Percentiles rank a stretch among this genome's conserved stretches.
Evolutionary conservation across 2,797 vertebrate genomes (phyloP).

Genomic region (Platalea minor): DNA sequence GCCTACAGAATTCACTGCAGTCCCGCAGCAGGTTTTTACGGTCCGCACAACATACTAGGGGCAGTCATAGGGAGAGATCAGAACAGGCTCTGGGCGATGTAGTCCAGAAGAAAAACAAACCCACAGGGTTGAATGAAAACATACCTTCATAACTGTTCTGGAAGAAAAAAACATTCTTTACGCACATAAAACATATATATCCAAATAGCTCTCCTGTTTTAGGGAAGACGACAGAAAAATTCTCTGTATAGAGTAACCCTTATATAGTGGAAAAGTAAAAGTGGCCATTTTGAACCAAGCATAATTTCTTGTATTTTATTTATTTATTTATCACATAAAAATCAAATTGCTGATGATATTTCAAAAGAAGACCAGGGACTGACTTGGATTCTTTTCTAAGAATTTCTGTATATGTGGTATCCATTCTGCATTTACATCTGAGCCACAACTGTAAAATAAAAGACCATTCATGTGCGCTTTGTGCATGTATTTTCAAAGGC

Average conservation of each 20-base stretch:
- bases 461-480: neutral
- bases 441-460: neutral
- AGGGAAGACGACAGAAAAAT: neutral
- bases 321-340: neutral
- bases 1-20: neutral
- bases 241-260: neutral
- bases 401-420: neutral
- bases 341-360: neutral
- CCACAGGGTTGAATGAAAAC: neutral
- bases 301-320: neutral
- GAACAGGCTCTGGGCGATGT: neutral
- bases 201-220: neutral
- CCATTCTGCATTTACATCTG: neutral
- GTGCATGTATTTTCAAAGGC: neutral
- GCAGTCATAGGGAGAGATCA: neutral
- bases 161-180: neutral
- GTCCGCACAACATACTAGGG: neutral
- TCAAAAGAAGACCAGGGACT: neutral
- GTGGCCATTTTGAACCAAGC: neutral
- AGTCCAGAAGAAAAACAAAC: neutral
- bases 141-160: neutral
- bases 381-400: neutral
- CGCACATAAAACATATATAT: neutral
- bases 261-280: neutral
- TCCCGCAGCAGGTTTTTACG: fast-evolving